Evolutionary conservation across 2,113 vertebrate genomes (phyloP), one percentile per base, ranked within the genome.

Genomic region (Colossoma macropomum): DNA sequence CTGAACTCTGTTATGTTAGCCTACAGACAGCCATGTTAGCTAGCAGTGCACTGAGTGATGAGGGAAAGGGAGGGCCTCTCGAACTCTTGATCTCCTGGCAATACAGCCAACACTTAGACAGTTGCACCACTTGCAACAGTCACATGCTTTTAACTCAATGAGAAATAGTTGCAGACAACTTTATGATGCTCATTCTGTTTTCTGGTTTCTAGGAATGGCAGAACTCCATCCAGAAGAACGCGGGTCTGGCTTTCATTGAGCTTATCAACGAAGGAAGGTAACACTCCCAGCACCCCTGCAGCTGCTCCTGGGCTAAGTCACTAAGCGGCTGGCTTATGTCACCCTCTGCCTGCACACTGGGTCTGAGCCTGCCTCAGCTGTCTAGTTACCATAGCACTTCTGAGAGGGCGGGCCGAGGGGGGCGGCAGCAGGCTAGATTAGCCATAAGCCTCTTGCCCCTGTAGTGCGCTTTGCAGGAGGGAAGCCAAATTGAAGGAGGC

Each of bases 211-310:
- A 99, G 98, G 97, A 99, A 90, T 99, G 97, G 98, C 97, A 99
- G 91, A 99, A 99, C 92, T 99, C 98, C 56, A 99, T 99, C 91
- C 98, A 99, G 94, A 99, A 99, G 95, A 99, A 99, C 81, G 97
- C 97, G 85, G 97, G 97, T 84, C 94, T 99, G 89, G 97, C 98
- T 71, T 99, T 99, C 91, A 99, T 99, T 88, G 97, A 99, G 89
- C 96, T 99, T 82, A 99, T 99, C 95, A 99, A 99, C 87, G 97
- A 99, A 94, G 98, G 97, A 95, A 97, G 97, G 97, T 99, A 96
- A 93, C 19, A 1, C 21, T 15, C 41, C 30, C 28, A 75, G 74
- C 30, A 25, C 41, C 38, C 21, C 38, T 27, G 50, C 8, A 45
- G 30, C 28, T 65, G 3, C 52, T 76, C 9, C 30, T 9, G 68